phyloP scores from a whole-genome alignment of 2,113 vertebrate genomes.

The Cyanoderma ruficeps region DNA sequence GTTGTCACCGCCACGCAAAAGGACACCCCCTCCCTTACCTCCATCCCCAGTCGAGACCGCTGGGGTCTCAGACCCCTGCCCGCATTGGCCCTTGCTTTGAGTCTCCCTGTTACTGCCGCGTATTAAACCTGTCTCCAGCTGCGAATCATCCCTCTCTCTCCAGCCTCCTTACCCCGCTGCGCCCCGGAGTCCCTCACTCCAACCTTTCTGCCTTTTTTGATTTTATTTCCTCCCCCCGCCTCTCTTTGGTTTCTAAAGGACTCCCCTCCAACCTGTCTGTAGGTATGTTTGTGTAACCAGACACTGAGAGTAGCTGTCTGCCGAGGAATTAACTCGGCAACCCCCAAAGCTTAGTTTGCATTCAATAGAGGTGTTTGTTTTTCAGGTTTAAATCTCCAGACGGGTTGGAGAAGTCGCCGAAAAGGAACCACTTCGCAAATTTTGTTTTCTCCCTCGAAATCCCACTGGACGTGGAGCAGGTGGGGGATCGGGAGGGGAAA shows the following conservation, averaged over 20 bases:
- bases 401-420: constrained; percentile 44
- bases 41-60: neutral
- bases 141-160: neutral
- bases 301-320: constrained; percentile 73
- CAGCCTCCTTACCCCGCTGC: neutral
- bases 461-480: constrained; percentile 62
- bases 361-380: constrained; percentile 71
- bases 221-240: neutral
- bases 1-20: neutral
- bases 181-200: neutral
- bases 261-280: constrained; percentile 66
- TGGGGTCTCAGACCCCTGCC: neutral
- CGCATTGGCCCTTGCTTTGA: neutral
- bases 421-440: constrained; percentile 58
- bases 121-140: neutral
- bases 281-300: constrained; percentile 77
- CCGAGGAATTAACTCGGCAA: constrained; percentile 40
- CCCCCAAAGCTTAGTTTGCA: constrained; percentile 60
- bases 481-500: constrained; percentile 21
- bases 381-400: constrained; percentile 63
- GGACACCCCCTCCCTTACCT: neutral
- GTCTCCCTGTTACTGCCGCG: neutral
- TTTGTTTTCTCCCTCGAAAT: constrained; percentile 17
- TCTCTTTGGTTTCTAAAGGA: neutral
- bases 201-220: neutral